Evolutionary conservation across 2,888 invertebrate genomes (phyloP).

Genomic region (Diloba caeruleocephala): DNA sequence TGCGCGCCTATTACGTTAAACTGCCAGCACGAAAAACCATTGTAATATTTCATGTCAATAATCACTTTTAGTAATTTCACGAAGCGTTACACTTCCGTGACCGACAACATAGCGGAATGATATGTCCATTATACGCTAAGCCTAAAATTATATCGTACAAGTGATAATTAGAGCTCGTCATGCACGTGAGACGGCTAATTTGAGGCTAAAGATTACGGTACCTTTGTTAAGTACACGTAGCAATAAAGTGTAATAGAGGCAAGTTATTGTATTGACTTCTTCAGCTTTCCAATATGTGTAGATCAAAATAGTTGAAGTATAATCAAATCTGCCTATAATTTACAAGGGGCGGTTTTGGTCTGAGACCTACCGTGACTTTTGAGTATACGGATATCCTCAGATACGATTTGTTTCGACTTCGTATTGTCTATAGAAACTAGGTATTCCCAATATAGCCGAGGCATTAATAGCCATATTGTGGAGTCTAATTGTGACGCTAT

Average conservation of each 20-base stretch:
- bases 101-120: conserved; percentile 50
- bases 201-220: conserved; percentile 56
- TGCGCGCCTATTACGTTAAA: too few relatives aligned
- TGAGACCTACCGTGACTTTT: too few relatives aligned
- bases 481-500: conserved; percentile 31
- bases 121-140: conserved; percentile 50
- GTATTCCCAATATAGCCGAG: conserved; percentile 4
- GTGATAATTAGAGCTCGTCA: conserved; percentile 64
- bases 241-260: neutral
- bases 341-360: too few relatives aligned
- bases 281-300: neutral
- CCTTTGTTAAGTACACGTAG: conserved; percentile 16
- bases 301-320: too few relatives aligned
- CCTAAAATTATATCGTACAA: conserved; percentile 62
- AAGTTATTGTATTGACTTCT: neutral
- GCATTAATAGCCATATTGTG: conserved; percentile 23
- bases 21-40: too few relatives aligned
- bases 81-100: conserved; percentile 23
- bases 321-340: too few relatives aligned
- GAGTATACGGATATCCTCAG: too few relatives aligned
- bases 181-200: conserved; percentile 61
- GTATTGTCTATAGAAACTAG: too few relatives aligned
- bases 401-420: too few relatives aligned
- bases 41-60: neutral
- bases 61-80: conserved; percentile 13